Evolutionary conservation across 2,888 invertebrate species (phyloP), one percentile per base, ranked within the genome.

Genomic region (Philhelius pedissequus): DNA sequence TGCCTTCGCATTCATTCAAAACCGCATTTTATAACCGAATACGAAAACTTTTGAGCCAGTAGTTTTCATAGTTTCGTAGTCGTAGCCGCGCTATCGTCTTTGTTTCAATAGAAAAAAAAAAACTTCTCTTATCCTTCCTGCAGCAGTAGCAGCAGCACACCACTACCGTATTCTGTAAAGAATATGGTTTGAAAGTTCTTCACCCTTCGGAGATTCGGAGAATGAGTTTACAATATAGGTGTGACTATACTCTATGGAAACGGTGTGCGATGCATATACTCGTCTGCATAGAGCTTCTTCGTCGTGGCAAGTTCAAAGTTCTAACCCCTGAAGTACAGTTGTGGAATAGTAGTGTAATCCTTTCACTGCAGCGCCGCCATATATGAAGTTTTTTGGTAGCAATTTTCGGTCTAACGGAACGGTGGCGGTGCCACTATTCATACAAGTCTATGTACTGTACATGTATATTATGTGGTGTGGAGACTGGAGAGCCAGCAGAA

Each of bases 1-100:
- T 11, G 27, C 30, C 4, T 48, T 40, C 52, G 32, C 54, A 75
- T 60, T 68, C 71, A 71, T 48, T 75, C 38, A 69, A 64, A 64
- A 84, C 80, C 75, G 56, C 80, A 84, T 84, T 75, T 80, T 73
- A 71, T 80, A 84, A 84, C 84, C 80, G 71, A 79, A 84, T 80
- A 79, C 68, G 80, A 71, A 84, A 84, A 80, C 78, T 83, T 83
- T 78, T 56, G 66, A 83, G 64, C 58, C 75, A 80, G 75, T 74
- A 73, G 73, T 83, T n/a, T 27, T 18, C 25, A n/a, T 22, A 48
- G 20, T 11, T 6, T 45, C 50, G 50, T 48, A 52, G 4, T 30
- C 30, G 30, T 64, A 32, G 71, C 58, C 30, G 22, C 60, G 40
- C 60, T 62, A 54, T 58, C 25, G 64, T 79, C 48, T 64, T 69